Base-by-base conservation (phyloP, 2,888 invertebrate genomes). In the Melinaea marsaeus region DNA sequence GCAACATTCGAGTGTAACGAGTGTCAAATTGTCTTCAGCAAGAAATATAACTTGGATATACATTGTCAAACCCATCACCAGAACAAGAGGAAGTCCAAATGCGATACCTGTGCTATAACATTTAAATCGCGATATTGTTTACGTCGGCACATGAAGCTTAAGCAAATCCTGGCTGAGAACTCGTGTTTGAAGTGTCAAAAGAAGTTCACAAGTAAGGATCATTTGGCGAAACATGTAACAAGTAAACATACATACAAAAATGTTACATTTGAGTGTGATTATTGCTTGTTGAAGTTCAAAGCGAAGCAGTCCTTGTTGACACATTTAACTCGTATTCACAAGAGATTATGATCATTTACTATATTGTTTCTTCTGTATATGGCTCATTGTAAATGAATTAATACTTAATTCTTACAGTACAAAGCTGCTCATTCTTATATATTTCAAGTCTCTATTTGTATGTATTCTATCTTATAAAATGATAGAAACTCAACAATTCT, bases 51-150 rank as follows among this genome's bases (percentile, higher is more conserved):
- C 42, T 63, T 90, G 2, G 90, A 90, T 55, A 55, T 81, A 0
- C 90, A 90, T 57, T 89, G 84, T 58, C 86, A 87, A 32, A 86
- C 84, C 0, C 83, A 87, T 5, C 90, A 90, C 13, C 86, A 88
- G 54, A 62, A 73, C 0, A 84, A 80, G 57, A 88, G 86, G 42
- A 89, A 89, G 71, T 88, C 87, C 0, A 85, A 80, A 72, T 90
- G 90, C 63, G 88, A 88, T 11, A 77, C 79, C 0, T 90, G 90
- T 60, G 80, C 86, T 0, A 83, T 90, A 0, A 90, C 88, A 0
- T 90, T 90, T 71, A 90, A 90, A 61, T 90, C 90, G 0, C 73
- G 87, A 2, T 88, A 90, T 60, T 90, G 90, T 72, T 72, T 90
- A 22, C 82, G 86, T 2, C 76, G 88, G 13, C 90, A 90, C 72